A percentile compares a stretch with the other conserved stretches of the same genome.
These are phyloP conservation scores for Eilema griseolum DNA, from an alignment of 2,888 invertebrate genomes.

Conservation along the genomic window DNA sequence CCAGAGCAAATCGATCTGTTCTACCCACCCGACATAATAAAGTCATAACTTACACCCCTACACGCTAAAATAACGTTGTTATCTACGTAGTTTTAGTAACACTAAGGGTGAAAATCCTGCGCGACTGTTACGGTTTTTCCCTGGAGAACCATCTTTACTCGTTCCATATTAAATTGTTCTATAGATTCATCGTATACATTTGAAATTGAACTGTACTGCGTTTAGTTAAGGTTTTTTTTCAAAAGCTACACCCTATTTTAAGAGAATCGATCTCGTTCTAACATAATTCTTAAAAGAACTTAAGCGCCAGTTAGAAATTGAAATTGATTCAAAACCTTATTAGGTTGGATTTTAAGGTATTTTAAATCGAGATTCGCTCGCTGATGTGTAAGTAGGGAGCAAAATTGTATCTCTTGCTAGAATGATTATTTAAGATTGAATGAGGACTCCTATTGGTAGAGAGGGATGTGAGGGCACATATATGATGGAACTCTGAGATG, in stretches of 20 bases:
- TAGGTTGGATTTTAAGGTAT: not conserved
- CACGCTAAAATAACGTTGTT: conserved; percentile 56
- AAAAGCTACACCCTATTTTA: conserved; percentile 52
- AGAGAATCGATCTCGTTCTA: conserved; percentile 84
- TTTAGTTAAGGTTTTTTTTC: conserved; percentile 43
- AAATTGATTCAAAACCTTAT: conserved; percentile 53
- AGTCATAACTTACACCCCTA: conserved; percentile 49
- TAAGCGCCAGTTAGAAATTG: conserved; percentile 48
- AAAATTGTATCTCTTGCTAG: conserved; percentile 72
- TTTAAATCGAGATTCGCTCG: conserved; percentile 51
- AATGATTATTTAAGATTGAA: conserved; percentile 74
- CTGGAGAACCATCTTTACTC: conserved; percentile 85
- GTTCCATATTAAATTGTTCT: conserved; percentile 83
- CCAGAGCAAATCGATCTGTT: conserved; percentile 83
- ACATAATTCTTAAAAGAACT: conserved; percentile 51
- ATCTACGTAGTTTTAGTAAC: not conserved
- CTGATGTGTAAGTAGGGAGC: conserved; percentile 62
- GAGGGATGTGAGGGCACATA: conserved; percentile 49
- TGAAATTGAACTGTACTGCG: conserved; percentile 47
- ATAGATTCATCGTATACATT: conserved; percentile 61
- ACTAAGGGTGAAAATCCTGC: conserved; percentile 59
- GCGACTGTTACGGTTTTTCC: conserved; percentile 71
- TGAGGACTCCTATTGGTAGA: conserved; percentile 69
- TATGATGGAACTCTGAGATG: conserved; percentile 45
- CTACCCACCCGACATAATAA: conserved; percentile 56